Base-by-base conservation (phyloP, 2,888 invertebrate species). In the Hirtodrosophila histrioides region DNA sequence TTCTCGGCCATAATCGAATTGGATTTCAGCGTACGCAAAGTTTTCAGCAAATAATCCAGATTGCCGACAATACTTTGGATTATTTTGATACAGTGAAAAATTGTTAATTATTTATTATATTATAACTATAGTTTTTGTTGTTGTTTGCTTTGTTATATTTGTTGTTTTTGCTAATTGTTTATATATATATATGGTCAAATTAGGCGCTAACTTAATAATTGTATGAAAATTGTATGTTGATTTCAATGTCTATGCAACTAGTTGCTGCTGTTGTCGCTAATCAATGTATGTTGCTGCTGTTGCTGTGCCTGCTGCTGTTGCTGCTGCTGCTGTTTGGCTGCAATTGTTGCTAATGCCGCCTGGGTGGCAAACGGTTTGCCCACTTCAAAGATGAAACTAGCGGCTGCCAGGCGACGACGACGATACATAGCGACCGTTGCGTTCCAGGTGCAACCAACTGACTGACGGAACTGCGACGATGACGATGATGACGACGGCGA, bases 1-100 rank as follows among this genome's bases (percentile, higher is more conserved):
- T 91, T 91, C 88, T 91, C 91, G 86, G 91, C 91, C 91, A 91
- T 91, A 88, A 90, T 91, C 89, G 90, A 90, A 75, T 82, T 88
- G 79, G 86, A 88, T 86, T 90, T 90, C 70, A 90, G 89, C 76
- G 90, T 89, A 46, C 90, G 90, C 72, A 90, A 90, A 81, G 91
- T 90, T 73, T 90, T 90, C 65, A 90, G 89, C 86, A 90, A 82
- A 89, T 90, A 90, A 90, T 90, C 91, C 90, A 90, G 90, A 78
- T 90, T 82, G 89, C 75, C 67, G 68, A 61, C 78, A 75, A 77
- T 79, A 69, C 65, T 48, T 70, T 72, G 87, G 88, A 87, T 88
- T 88, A 85, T 81, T 75, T 74, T 23, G 36, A 50, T 24, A 36
- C 29, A 17, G 17, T 17, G 44, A 46, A 43, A 6, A 48, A 56